Evolutionary conservation across 2,888 invertebrate species (phyloP), one percentile per base, ranked within the genome.

Genomic region (Drosophila percnosoma): DNA sequence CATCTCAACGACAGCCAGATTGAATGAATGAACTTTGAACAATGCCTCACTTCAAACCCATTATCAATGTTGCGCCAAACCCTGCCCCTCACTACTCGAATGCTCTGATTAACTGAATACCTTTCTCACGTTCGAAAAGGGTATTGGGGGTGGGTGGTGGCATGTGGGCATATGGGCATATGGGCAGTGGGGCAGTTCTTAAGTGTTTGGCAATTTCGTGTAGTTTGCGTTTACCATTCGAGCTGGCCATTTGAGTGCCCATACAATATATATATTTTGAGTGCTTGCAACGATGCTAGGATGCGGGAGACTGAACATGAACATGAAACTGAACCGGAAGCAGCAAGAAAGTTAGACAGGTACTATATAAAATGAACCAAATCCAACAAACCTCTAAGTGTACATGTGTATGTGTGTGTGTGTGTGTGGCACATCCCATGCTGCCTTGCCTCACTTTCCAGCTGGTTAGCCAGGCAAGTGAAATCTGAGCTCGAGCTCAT

Each of bases 21-120:
- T 58, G 68, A 69, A 59, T 68, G 57, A 76, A 70, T 75, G 73
- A 71, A 75, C 78, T 75, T 82, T 76, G 80, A 84, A 66, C 55
- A 34, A 24, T 34, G 45, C 57, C 61, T 59, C 78, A 73, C 75
- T 63, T 70, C 49, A 48, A 73, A 52, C n/a, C 49, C 70, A 38
- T 64, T 81, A 71, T 60, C 40, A 55, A 38, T 33, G 18, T 42
- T 31, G 29, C 29, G 11, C 27, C 27, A 4, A 4, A 45, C 8
- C 13, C 3, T 8, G 6, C 3, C 11, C 13, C 4, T 11, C 8
- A 24, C 24, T 15, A 11, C 18, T 54, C 3, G 36, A 38, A 27
- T 13, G 21, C 29, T 11, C 60, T 62, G 72, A 71, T 71, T 71
- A 59, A 55, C 65, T 62, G 38, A 42, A 31, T 57, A 33, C 51